These are phyloP conservation scores for Norana najaformis DNA, from an alignment of 2,888 invertebrate genomes.

Conservation along the genomic window DNA sequence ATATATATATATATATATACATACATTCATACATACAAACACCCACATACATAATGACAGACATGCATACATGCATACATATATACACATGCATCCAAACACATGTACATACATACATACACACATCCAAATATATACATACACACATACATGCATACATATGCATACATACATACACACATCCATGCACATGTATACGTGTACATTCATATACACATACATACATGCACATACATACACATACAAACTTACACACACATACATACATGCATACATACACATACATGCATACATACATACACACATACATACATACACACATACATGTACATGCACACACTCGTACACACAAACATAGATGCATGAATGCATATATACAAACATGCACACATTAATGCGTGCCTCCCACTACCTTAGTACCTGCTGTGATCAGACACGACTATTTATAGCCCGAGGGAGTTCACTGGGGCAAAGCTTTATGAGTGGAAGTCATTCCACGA, in stretches of 20 bases:
- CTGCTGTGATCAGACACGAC: not conserved
- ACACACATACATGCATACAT: constrained; percentile 9
- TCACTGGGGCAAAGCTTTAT: not conserved
- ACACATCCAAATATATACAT: constrained; percentile 16
- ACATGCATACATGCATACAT: not conserved
- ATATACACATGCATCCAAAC: not conserved
- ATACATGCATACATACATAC: constrained; percentile 33
- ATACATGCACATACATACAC: too few relatives aligned
- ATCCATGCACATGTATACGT: not conserved
- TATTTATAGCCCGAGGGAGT: not conserved
- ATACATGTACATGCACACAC: constrained; percentile 27
- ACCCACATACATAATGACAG: too few relatives aligned
- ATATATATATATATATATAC: not conserved
- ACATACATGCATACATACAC: too few relatives aligned
- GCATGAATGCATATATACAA: not conserved
- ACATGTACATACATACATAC: not conserved
- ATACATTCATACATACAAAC: too few relatives aligned
- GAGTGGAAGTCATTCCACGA: not conserved
- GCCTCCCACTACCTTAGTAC: not conserved
- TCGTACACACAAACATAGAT: constrained; percentile 28
- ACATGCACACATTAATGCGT: constrained; percentile 1
- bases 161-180: constrained; percentile 21
- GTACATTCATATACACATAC: too few relatives aligned
- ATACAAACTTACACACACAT: too few relatives aligned
- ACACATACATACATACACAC: constrained; percentile 34